Base-by-base conservation (phyloP, 2,797 vertebrate genomes). In the Pseudochromis fuscus region DNA sequence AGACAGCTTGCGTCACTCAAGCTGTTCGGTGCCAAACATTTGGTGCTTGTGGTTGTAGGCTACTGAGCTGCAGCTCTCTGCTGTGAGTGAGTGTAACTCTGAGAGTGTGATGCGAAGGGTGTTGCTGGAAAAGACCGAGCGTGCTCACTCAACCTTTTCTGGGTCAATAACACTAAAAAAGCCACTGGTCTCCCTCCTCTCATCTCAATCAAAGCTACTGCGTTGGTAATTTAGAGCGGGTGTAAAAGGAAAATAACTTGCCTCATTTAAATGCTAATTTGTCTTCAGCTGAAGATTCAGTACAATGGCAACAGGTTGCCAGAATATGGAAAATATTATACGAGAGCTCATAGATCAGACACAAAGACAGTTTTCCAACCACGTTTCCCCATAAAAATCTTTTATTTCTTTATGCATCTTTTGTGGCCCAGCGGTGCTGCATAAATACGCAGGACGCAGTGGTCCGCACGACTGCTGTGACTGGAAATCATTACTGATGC, bases 261-360 rank as follows among this genome's bases (percentile, higher is more conserved):
- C 71, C 84, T 91, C 88, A 90, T 92, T 92, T 89, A 92, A 90
- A 92, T 92, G 89, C 88, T 89, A 92, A 92, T 92, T 89, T 80
- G 77, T 88, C 85, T 87, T 86, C 72, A 72, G 83, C 63, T 62
- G 81, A 72, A 83, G 79, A 88, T 84, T 88, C 87, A 85, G 76
- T 58, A 80, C 82, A 83, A 83, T 62, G 78, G 84, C 89, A 89
- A 90, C 87, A 89, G 87, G 85, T 91, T 88, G 69, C 75, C 61
- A 72, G 75, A 87, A 84, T 87, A 79, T 82, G 72, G 72, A 63
- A 80, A 82, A 76, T 70, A 79, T 66, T 83, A 52, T 63, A 64
- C 13, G 69, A 56, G 61, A 59, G 74, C 84, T 72, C 79, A 71
- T 84, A 85, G 77, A 87, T 90, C 86, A 88, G 79, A 80, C 79